These are phyloP conservation scores for Chymomyza procnemis DNA, from an alignment of 2,888 invertebrate species.

Conservation along the genomic window DNA sequence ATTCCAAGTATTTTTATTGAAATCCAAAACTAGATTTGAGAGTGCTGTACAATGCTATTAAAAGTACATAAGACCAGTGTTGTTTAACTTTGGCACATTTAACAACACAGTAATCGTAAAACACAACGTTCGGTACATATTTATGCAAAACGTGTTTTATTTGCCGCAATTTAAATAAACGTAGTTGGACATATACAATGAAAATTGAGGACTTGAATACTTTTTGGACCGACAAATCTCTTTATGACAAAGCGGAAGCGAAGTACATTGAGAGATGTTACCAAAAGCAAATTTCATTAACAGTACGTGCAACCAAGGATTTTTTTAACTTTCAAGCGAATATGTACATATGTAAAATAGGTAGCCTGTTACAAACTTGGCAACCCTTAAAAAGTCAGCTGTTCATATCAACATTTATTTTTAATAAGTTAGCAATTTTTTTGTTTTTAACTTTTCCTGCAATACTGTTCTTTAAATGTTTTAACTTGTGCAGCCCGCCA, in stretches of 20 bases:
- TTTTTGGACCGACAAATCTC: slow-evolving; percentile 44
- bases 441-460: slow-evolving; percentile 23
- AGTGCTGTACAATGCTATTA: background rate
- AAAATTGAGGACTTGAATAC: slow-evolving; percentile 31
- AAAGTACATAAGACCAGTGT: background rate
- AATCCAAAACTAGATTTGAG: background rate
- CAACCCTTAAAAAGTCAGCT: background rate
- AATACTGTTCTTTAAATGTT: background rate
- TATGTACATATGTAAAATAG: slow-evolving; percentile 3
- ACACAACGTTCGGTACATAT: background rate
- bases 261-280: slow-evolving; percentile 31
- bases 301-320: slow-evolving; percentile 30
- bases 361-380: background rate
- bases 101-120: background rate
- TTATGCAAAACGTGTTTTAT: background rate
- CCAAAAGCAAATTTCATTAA: background rate
- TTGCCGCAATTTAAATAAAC: background rate
- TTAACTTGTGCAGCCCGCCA: background rate
- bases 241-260: slow-evolving; percentile 40
- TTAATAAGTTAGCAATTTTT: slow-evolving; percentile 19
- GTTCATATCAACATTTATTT: background rate
- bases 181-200: slow-evolving; percentile 27
- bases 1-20: no score
- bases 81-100: background rate
- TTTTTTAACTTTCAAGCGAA: background rate